Conservation (phyloP, 2,797 vertebrate genomes). For the Atherinosoma microstoma region DNA sequence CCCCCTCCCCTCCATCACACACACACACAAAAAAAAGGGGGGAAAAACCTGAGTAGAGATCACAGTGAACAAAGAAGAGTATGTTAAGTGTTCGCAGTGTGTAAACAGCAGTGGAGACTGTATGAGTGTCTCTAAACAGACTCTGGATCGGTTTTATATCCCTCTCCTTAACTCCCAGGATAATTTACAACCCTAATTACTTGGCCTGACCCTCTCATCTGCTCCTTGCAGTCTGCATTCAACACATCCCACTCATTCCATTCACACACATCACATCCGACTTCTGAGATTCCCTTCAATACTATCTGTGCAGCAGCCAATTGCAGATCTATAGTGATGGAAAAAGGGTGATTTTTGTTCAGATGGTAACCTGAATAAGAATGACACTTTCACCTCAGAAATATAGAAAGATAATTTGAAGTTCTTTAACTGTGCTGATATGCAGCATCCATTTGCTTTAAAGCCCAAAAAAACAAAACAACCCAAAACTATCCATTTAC, state of each 20-base stretch:
- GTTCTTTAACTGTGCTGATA: not conserved
- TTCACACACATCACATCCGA: conserved; percentile 24
- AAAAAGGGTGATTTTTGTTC: not conserved
- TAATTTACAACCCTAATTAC: conserved; percentile 61
- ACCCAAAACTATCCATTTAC: conserved; percentile 24
- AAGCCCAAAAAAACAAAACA: conserved; percentile 1
- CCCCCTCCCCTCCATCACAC: conserved; percentile 1
- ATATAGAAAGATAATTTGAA: not conserved
- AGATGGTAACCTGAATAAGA: not conserved
- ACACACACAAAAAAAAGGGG: not conserved
- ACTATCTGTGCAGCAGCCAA: not conserved
- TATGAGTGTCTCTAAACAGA: conserved; percentile 2
- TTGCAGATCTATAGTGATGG: not conserved
- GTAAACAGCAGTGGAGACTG: not conserved
- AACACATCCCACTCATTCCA: conserved; percentile 55
- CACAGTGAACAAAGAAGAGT: not conserved
- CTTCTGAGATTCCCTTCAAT: conserved; percentile 2
- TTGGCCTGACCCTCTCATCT: conserved; percentile 45
- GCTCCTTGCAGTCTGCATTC: conserved; percentile 46
- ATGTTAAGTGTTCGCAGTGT: not conserved
- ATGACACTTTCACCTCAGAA: not conserved
- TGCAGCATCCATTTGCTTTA: conserved; percentile 18
- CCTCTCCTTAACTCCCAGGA: conserved; percentile 15
- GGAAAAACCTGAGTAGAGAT: not conserved
- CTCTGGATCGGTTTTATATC: conserved; percentile 19